phyloP scores from a whole-genome alignment of 2,888 invertebrate species.

The Ichneumon xanthorius region DNA sequence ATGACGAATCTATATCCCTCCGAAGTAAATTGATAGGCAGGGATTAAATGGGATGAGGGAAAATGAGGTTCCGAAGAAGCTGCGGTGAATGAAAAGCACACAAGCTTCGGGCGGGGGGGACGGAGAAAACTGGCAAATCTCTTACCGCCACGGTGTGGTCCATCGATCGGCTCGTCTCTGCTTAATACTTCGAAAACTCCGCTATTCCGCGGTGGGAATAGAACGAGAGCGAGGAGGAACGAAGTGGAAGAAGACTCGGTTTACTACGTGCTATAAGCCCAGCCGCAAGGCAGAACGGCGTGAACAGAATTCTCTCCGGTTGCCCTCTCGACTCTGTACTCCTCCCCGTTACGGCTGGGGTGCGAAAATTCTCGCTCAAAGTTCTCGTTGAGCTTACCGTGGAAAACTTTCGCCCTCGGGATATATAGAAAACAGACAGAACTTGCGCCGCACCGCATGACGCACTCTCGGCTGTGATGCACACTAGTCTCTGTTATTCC shows the following conservation, averaged over 20 bases:
- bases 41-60: constrained; percentile 1
- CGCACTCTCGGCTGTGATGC: not conserved
- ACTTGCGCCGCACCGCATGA: not conserved
- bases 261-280: constrained; percentile 32
- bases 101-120: constrained; percentile 1
- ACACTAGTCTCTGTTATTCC: not conserved
- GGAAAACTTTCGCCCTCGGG: constrained; percentile 10
- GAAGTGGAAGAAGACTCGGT: constrained; percentile 20
- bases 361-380: constrained; percentile 47
- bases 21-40: constrained; percentile 41
- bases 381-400: constrained; percentile 7
- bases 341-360: not conserved
- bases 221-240: constrained; percentile 10
- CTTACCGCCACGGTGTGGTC: constrained; percentile 33
- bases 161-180: constrained; percentile 44
- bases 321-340: constrained; percentile 25
- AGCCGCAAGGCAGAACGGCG: constrained; percentile 15
- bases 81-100: constrained; percentile 29
- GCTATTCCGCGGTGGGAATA: constrained; percentile 22
- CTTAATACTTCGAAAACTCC: constrained; percentile 53
- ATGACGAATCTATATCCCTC: constrained; percentile 34
- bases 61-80: constrained; percentile 12
- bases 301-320: not conserved
- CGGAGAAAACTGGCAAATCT: constrained; percentile 40
- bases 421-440: constrained; percentile 11